phyloP scores from a whole-genome alignment of 2,113 vertebrate genomes.

The Terrapene triunguis region DNA sequence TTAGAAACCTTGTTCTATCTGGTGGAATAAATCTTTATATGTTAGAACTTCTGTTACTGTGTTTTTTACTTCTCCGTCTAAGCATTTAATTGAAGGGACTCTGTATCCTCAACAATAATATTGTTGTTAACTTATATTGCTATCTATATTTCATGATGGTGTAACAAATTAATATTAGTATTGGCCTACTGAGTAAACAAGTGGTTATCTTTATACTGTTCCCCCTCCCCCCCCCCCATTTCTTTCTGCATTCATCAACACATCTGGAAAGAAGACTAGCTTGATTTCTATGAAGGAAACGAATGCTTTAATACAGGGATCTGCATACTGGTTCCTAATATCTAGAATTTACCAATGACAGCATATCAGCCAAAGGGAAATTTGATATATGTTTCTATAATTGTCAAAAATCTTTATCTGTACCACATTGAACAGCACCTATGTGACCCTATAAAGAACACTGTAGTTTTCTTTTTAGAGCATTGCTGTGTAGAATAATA shows the following conservation, averaged over 20 bases:
- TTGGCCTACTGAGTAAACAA: neutral
- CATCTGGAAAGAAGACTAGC: neutral
- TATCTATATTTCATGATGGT: conserved; percentile 1
- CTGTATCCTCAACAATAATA: neutral
- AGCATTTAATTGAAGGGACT: conserved; percentile 14
- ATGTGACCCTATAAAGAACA: neutral
- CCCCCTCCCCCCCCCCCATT: too few relatives aligned
- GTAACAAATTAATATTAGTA: neutral
- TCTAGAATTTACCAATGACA: neutral
- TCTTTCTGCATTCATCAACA: conserved; percentile 36
- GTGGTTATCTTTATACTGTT: neutral
- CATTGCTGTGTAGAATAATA: neutral
- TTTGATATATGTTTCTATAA: neutral
- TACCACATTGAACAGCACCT: neutral
- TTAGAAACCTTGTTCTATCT: neutral
- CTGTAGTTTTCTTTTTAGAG: neutral
- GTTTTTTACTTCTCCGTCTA: neutral
- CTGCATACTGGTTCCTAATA: neutral
- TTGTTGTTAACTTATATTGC: neutral
- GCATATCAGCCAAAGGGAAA: neutral
- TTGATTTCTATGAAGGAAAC: conserved; percentile 31
- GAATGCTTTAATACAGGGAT: neutral
- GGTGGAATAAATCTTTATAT: neutral
- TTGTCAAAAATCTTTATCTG: neutral
- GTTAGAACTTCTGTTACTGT: neutral